Evolutionary conservation across 2,113 vertebrate genomes (phyloP).

Genomic region (Aegypius monachus): DNA sequence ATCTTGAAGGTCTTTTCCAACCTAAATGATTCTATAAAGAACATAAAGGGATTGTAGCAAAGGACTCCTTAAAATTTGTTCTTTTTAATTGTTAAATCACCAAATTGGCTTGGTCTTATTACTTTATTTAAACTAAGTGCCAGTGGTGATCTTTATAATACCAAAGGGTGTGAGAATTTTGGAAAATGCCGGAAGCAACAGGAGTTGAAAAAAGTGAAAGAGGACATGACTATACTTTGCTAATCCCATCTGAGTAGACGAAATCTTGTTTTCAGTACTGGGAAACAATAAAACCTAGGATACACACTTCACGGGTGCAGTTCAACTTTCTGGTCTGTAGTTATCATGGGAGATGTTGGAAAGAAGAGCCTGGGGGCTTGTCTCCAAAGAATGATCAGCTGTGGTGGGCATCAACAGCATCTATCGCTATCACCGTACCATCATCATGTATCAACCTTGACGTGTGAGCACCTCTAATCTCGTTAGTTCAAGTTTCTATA

Average conservation of each 20-base stretch:
- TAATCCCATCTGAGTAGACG: background rate
- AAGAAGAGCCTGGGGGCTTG: background rate
- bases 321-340: background rate
- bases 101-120: background rate
- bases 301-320: background rate
- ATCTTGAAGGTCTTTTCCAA: too few relatives aligned
- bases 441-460: background rate
- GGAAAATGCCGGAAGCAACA: background rate
- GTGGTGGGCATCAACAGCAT: background rate
- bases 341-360: background rate
- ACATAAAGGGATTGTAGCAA: background rate
- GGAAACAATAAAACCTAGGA: background rate
- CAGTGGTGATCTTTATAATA: background rate
- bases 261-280: background rate
- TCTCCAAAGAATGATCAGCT: background rate
- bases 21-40: background rate
- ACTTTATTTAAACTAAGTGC: background rate
- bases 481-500: rapidly evolving
- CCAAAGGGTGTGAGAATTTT: background rate
- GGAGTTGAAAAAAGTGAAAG: background rate
- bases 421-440: background rate
- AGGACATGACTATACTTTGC: background rate
- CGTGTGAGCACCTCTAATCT: background rate
- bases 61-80: background rate
- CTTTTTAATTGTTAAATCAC: background rate